Base-by-base conservation (phyloP, 2,888 invertebrate species). In the Drosophila seclusa region DNA sequence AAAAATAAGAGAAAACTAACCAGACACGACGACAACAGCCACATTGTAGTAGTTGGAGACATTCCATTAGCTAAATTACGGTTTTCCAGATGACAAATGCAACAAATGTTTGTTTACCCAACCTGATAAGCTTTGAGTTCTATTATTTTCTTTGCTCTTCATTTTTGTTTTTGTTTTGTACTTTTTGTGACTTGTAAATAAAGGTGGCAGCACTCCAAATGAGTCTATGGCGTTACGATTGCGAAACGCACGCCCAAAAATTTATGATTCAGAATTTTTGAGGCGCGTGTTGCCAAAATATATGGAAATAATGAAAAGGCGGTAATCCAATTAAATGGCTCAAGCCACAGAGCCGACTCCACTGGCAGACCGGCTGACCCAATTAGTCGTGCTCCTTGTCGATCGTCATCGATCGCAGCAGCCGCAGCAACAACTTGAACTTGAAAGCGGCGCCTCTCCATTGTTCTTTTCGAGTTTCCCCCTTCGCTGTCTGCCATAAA, bases 251-350 rank as follows among this genome's bases (percentile, higher is more conserved):
- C 58, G 62, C 63, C 73, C 57, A 62, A 34, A 60, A 60, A 52
- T 70, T 58, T 38, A 60, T 78, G 74, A 85, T 48, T 73, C 72
- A 75, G 31, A 8, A n/a, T 49, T 38, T 24, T 21, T 27, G 8
- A 32, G 72, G 61, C 80, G 83, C 89, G 81, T 76, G 86, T 83
- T 82, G 71, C 72, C 69, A 76, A 78, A 78, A 64, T 50, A 61
- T 48, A 50, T 53, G 55, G 53, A 53, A 34, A 61, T 83, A 91
- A 92, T 91, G 78, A 87, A 90, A 89, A 89, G 90, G 91, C 92
- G 91, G 91, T 89, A 90, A 91, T 89, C 91, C 91, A 92, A 92
- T 91, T 91, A 92, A 89, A 89, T 81, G 78, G 73, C 76, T 80
- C 65, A 61, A 67, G 61, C 78, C 53, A 24, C 72, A 83, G 76